phyloP scores from a whole-genome alignment of 2,113 vertebrate genomes.

The Stigmatopora argus region DNA sequence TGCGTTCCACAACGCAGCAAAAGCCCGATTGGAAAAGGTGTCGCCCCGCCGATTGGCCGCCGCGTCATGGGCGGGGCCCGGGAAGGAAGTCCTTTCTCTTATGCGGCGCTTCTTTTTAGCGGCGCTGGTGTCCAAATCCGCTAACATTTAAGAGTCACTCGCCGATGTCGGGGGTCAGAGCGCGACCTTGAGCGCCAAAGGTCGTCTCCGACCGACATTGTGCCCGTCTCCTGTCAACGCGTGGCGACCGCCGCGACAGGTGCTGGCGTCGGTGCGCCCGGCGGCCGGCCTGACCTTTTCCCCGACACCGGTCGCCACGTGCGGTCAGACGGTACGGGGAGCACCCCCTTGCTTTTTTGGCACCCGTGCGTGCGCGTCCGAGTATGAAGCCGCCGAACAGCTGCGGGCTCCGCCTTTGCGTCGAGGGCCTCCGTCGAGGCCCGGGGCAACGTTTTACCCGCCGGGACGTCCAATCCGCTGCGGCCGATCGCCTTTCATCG shows the following conservation, averaged over 20 bases:
- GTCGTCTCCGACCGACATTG: too few relatives aligned
- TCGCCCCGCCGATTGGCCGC: too few relatives aligned
- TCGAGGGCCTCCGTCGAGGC: background rate
- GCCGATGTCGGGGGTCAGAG: background rate
- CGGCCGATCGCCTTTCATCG: too few relatives aligned
- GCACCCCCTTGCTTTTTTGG: slow-evolving; percentile 27
- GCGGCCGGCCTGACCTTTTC: slow-evolving; percentile 56
- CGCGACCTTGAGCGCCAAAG: background rate
- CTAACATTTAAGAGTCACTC: too few relatives aligned
- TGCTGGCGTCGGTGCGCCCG: slow-evolving; percentile 25
- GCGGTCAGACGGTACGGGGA: slow-evolving; percentile 19
- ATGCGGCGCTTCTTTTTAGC: too few relatives aligned
- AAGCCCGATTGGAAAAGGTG: too few relatives aligned
- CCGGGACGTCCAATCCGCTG: too few relatives aligned
- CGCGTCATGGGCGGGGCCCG: too few relatives aligned
- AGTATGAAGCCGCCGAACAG: slow-evolving; percentile 28
- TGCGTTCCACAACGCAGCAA: background rate
- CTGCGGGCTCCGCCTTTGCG: background rate
- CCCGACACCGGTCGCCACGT: slow-evolving; percentile 30
- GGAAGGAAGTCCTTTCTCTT: too few relatives aligned
- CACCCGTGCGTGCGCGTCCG: background rate
- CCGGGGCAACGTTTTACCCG: slow-evolving; percentile 16
- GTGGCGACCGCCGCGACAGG: slow-evolving; percentile 43
- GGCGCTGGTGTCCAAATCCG: too few relatives aligned
- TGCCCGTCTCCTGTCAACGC: background rate